These are phyloP conservation scores for Sapajus apella DNA, from an alignment of 2,113 vertebrate species.

Conservation along the genomic window DNA sequence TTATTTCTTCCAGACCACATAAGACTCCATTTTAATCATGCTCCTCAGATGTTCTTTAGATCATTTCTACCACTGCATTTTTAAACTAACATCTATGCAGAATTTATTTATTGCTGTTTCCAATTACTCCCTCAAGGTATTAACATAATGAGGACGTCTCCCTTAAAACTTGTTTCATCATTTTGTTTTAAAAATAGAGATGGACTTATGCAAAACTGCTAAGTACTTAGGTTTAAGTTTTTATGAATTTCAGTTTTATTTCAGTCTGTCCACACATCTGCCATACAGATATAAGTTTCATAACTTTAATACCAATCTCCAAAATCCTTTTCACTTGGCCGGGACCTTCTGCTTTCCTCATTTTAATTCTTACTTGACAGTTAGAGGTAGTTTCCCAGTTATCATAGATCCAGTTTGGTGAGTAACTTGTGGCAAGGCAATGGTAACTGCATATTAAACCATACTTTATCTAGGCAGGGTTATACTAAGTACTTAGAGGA, in stretches of 20 bases:
- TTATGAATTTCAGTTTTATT: conserved; percentile 19
- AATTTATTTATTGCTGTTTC: conserved; percentile 62
- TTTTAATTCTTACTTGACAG: conserved; percentile 55
- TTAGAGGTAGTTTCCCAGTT: background rate
- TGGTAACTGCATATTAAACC: background rate
- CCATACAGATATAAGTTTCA: background rate
- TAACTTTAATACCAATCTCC: conserved; percentile 17
- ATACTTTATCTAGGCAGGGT: background rate
- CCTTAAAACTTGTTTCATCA: conserved; percentile 33
- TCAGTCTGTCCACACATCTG: background rate
- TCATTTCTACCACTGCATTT: conserved; percentile 4
- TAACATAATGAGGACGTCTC: conserved; percentile 40
- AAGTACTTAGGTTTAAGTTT: background rate
- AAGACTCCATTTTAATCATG: conserved; percentile 34
- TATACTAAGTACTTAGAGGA: background rate
- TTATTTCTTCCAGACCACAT: conserved; percentile 64
- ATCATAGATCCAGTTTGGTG: background rate
- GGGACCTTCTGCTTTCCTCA: conserved; percentile 49
- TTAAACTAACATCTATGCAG: conserved; percentile 6
- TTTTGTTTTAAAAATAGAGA: conserved; percentile 17
- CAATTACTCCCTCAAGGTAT: conserved; percentile 47
- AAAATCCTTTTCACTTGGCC: conserved; percentile 18
- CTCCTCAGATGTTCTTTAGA: conserved; percentile 60
- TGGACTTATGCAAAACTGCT: conserved; percentile 1
- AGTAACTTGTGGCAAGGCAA: background rate